Percentiles rank a stretch among this genome's conserved stretches.
phyloP scores from a whole-genome alignment of 2,797 vertebrate species.

The Myotis planiceps region DNA sequence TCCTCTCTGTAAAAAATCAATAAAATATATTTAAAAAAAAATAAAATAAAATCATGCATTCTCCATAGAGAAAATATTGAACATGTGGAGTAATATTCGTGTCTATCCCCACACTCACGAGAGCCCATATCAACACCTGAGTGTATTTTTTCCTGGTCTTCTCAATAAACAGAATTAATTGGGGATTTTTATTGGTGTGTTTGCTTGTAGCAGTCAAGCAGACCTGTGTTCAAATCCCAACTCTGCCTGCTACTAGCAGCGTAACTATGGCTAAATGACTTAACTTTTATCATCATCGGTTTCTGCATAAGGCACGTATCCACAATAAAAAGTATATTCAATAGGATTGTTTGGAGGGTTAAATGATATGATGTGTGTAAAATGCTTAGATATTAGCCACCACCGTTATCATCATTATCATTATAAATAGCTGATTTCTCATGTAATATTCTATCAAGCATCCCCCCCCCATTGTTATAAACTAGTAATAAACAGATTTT shows the following conservation, averaged over 20 bases:
- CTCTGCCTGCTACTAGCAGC: not conserved
- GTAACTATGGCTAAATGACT: not conserved
- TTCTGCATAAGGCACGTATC: not conserved
- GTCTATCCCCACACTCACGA: not conserved
- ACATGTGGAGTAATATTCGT: not conserved
- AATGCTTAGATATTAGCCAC: not conserved
- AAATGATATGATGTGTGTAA: not conserved
- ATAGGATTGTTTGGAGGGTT: not conserved
- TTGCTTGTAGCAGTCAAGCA: not conserved
- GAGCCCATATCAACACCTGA: rapidly evolving
- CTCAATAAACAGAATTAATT: not conserved
- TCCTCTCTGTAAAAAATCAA: no score
- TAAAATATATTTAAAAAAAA: no score
- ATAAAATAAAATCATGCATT: not conserved
- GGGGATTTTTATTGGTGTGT: not conserved
- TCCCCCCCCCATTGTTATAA: not conserved
- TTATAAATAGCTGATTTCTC: not conserved
- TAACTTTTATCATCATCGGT: not conserved
- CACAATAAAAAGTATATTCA: not conserved
- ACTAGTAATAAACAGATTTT: not conserved
- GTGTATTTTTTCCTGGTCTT: not conserved
- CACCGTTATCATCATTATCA: not conserved
- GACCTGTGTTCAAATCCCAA: not conserved
- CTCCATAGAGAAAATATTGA: not conserved
- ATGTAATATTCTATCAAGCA: not conserved